A percentile compares a stretch with the other conserved stretches of the same genome.
Conservation (phyloP, 2,888 invertebrate genomes). For the Spodoptera littoralis region DNA sequence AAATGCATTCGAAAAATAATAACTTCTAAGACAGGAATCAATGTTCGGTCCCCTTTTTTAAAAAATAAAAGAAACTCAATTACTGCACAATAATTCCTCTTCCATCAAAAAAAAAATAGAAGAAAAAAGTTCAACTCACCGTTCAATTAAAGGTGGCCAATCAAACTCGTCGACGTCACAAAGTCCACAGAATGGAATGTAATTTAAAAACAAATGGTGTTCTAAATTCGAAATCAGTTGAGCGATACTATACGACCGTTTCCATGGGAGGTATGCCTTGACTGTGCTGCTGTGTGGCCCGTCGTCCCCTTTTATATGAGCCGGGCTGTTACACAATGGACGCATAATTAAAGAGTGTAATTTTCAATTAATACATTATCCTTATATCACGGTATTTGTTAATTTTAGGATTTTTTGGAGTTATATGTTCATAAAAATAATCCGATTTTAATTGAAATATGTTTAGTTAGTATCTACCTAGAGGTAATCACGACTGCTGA, state of each 20-base stretch:
- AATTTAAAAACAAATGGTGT: conserved; percentile 55
- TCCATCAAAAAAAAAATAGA: conserved; percentile 9
- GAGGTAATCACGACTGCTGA: too few species aligned
- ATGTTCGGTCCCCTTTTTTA: not conserved
- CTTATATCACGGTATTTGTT: conserved; percentile 12
- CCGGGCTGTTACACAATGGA: conserved; percentile 62
- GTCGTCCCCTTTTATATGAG: conserved; percentile 64
- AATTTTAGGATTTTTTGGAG: too few species aligned
- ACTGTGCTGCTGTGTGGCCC: conserved; percentile 63
- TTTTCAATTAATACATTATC: conserved; percentile 25
- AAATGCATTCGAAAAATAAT: too few species aligned
- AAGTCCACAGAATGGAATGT: conserved; percentile 55
- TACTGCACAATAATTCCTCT: conserved; percentile 14
- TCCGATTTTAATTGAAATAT: too few species aligned
- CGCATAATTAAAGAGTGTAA: conserved; percentile 36
- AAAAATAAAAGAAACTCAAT: conserved; percentile 9
- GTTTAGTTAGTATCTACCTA: too few species aligned
- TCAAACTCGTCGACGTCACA: conserved; percentile 49
- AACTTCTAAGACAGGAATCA: too few species aligned
- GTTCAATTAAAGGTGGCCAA: conserved; percentile 48
- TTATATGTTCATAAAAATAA: too few species aligned
- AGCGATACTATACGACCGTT: conserved; percentile 37
- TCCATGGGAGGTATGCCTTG: conserved; percentile 61
- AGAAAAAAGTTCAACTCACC: conserved; percentile 41
- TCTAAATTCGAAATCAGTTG: conserved; percentile 44